phyloP scores from a whole-genome alignment of 2,888 invertebrate genomes.

The Drosophila koepferae region DNA sequence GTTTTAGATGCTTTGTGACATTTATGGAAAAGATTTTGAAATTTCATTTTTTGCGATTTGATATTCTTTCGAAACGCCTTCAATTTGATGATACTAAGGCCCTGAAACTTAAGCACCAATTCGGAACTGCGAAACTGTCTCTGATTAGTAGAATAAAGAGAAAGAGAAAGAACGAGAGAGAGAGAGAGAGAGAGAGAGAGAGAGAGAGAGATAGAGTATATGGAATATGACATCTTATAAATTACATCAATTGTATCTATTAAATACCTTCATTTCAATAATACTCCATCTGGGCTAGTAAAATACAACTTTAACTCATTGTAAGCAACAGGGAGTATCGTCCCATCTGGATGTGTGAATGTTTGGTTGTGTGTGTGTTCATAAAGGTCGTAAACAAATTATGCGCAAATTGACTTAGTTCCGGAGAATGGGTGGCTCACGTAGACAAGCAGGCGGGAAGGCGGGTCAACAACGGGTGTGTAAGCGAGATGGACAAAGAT shows the following conservation, averaged over 20 bases:
- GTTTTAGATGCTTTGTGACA: constrained; percentile 15
- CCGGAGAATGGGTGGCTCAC: constrained; percentile 38
- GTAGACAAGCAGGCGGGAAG: constrained; percentile 1
- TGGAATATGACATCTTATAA: no score
- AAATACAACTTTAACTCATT: neutral
- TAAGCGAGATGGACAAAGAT: constrained; percentile 1
- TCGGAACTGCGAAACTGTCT: no score
- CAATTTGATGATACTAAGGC: no score
- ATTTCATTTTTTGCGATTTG: neutral
- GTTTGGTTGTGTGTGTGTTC: constrained; percentile 7
- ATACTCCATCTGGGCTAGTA: neutral
- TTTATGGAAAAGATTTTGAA: constrained; percentile 4
- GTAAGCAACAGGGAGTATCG: neutral
- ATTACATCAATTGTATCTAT: neutral
- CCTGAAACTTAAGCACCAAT: no score
- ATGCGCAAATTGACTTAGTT: constrained; percentile 69
- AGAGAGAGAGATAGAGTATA: neutral
- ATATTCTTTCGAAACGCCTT: neutral
- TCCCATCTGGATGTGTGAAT: neutral
- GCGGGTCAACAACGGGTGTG: neutral
- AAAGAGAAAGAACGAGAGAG: neutral
- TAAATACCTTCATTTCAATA: neutral
- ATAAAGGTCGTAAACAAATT: constrained; percentile 65
- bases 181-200: neutral
- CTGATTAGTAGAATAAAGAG: no score